phyloP scores from a whole-genome alignment of 2,888 invertebrate species.

The Lasioglossum zephyrum region DNA sequence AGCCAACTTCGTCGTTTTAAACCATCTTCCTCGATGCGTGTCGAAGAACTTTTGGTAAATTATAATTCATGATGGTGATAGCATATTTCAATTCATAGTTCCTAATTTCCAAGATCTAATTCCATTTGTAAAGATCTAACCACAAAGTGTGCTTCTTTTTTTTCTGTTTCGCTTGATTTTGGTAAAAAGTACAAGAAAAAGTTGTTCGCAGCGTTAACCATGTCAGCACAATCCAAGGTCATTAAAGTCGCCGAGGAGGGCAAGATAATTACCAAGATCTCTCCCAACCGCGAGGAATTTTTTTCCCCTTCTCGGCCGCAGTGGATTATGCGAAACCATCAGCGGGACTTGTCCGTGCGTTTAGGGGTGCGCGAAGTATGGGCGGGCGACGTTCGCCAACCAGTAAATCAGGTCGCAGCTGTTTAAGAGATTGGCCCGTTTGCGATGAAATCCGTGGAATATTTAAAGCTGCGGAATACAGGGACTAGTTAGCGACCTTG shows the following conservation, averaged over 20 bases:
- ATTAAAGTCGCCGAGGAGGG: neutral
- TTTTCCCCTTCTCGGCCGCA: neutral
- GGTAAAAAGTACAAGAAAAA: neutral
- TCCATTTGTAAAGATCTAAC: no score
- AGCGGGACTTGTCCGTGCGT: neutral
- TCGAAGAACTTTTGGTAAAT: neutral
- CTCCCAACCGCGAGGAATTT: neutral
- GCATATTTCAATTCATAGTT: neutral
- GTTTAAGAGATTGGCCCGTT: constrained; percentile 56
- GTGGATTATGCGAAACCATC: neutral
- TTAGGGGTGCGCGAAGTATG: neutral
- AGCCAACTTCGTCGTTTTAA: neutral
- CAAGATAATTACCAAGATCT: neutral
- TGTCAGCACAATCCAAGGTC: neutral
- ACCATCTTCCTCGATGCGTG: neutral
- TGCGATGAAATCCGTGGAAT: constrained; percentile 42
- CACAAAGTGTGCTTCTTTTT: neutral
- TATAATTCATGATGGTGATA: no score
- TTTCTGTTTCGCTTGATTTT: neutral
- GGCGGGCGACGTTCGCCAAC: neutral
- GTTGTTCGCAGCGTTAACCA: neutral
- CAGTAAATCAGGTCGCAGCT: constrained; percentile 40
- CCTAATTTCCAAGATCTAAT: no score
- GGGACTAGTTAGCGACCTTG: constrained; percentile 52
- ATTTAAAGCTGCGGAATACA: constrained; percentile 24